Evolutionary conservation across 1,140 invertebrate species (phyloP), one percentile per base, ranked within the genome.

Genomic region (Drosophila pseudoobscura): DNA sequence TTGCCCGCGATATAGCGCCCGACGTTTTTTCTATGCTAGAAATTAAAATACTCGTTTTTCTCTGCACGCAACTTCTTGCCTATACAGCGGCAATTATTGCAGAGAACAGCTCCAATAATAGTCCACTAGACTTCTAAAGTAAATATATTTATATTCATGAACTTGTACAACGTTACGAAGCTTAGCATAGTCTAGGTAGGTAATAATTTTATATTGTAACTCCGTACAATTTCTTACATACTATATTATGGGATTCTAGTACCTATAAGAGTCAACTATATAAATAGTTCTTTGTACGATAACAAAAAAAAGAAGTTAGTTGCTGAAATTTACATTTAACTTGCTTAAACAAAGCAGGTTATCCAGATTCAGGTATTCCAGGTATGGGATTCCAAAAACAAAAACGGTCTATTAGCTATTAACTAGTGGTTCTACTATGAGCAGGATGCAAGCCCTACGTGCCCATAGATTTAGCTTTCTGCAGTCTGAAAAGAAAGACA

Each of bases 401-500:
- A 47, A 52, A 56, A 43, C 22, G 8, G 31, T 41, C 24, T 52
- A 29, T 35, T 44, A 61, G 49, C 35, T 13, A 39, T 4, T 4
- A 39, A 39, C 35, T 11, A 13, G 35, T 39, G 35, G 11, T 31
- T 9, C 31, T 8, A 31, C 31, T 8, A 9, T 9, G 31, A 8
- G 31, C 31, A 9, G 2, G 8, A 8, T 45, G 5, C 5, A 13
- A n/a, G 44, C 13, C 15, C 70, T 89, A 90, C 31, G 80, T 78
- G 17, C 89, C 90, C 90, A 91, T 91, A 4, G 90, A 91, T 60
- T 91, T 90, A 6, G 90, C 89, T 50, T 91, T 91, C 70, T 91
- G 90, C 24, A 91, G 51, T 62, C 90, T 91, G 56, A 3, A 72
- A 55, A 46, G 15, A 22, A 6, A 24, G 1, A 26, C 8, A 41